Base-by-base conservation (phyloP, 2,113 vertebrate species). In the Silurus glanis region DNA sequence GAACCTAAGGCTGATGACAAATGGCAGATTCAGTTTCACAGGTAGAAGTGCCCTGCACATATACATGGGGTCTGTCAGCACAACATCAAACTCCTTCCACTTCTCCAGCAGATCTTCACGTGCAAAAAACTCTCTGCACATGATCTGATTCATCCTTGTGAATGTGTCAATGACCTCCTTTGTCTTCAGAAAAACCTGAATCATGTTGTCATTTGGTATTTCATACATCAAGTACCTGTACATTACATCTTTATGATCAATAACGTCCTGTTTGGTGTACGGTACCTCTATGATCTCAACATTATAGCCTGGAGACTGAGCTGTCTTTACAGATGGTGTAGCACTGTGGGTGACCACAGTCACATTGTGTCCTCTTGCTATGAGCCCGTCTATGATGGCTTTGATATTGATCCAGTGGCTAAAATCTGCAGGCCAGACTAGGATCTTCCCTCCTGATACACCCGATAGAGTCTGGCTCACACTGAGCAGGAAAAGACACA, bases 391-490 rank as follows among this genome's bases (percentile, higher is more conserved):
- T 17, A 94, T 72, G 23, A 93, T 85, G 7, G 4, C 53, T 83
- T 92, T 92, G 5, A 93, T 2, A 55, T 91, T 95, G 47, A 93
- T 87, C 91, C 92, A 94, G 58, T 94, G 94, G 66, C 93, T 95
- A 87, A 90, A 87, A 9, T 94, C 93, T 47, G 85, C 90, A 3
- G 93, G 92, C 92, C 92, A 93, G 0, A 92, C 90, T 9, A 94
- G 83, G 2, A 94, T 79, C 66, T 93, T 94, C 2, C 90, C 91
- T 17, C 49, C 67, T 10, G 37, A 23, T 1, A 45, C 69, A 64
- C 85, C 16, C 37, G 37, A 2, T 37, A 37, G 37, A 37, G 37
- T 37, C 85, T 25, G 58, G 47, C 51, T 55, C 47, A 82, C 69
- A 25, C 37, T 28, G 0, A 83, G 84, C 17, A 82, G 45, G 21